Evolutionary conservation across 1,140 invertebrate genomes (phyloP).

Genomic region (Trichomalopsis sarcophagae): DNA sequence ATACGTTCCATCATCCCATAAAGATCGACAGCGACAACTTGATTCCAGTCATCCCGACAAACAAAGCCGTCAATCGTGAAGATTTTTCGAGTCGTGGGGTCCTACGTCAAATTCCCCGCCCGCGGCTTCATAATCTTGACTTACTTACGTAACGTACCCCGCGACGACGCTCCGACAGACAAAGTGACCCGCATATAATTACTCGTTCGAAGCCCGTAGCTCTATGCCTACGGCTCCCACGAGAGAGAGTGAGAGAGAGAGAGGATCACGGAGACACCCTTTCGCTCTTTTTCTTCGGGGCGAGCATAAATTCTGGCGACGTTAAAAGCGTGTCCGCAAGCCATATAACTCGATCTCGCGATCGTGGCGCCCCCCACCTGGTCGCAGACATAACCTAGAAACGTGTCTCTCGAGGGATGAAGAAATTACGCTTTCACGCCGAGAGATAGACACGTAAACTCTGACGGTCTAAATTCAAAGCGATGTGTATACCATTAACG

Average conservation of each 20-base stretch:
- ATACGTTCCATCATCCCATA: background rate
- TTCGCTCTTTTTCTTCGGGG: background rate
- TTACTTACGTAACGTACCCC: conserved; percentile 39
- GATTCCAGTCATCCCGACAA: background rate
- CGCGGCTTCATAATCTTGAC: conserved; percentile 16
- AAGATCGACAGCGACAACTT: conserved; percentile 1
- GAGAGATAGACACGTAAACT: background rate
- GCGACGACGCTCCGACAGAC: background rate
- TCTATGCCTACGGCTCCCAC: background rate
- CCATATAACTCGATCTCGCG: conserved; percentile 31
- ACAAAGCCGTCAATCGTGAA: conserved; percentile 8
- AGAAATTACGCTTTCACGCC: background rate
- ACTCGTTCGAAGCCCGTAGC: conserved; percentile 11
- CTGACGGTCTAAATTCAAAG: no score
- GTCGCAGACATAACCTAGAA: conserved; percentile 1
- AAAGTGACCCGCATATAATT: conserved; percentile 42
- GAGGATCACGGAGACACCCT: background rate
- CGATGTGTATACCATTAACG: no score
- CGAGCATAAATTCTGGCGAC: conserved; percentile 44
- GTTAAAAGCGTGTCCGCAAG: conserved; percentile 47
- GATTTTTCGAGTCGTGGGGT: background rate
- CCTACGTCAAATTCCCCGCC: conserved; percentile 28
- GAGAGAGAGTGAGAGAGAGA: background rate
- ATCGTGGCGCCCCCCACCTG: background rate
- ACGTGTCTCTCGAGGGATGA: background rate